Percentiles rank a stretch among this genome's conserved stretches.
Evolutionary conservation across 2,113 vertebrate species (phyloP).

Genomic region (Vulpes lagopus): DNA sequence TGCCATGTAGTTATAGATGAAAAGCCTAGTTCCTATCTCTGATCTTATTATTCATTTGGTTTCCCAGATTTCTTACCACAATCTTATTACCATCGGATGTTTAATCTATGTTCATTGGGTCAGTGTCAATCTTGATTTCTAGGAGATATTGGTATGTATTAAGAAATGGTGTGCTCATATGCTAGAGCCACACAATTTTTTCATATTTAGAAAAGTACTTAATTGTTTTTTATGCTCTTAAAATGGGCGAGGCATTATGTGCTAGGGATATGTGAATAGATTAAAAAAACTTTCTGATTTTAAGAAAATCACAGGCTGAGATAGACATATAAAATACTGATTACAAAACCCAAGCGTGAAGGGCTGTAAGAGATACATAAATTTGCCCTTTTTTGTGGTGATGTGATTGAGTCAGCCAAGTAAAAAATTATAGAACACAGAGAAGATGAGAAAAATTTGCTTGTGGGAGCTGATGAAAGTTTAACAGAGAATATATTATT

Average conservation of each 20-base stretch:
- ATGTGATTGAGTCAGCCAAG: neutral
- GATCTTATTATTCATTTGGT: neutral
- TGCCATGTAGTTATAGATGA: neutral
- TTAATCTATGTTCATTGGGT: neutral
- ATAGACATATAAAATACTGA: neutral
- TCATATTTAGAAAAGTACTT: neutral
- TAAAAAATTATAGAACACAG: neutral
- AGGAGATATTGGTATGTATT: neutral
- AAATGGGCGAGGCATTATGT: neutral
- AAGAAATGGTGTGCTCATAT: neutral
- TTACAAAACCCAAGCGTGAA: neutral
- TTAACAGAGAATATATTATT: neutral
- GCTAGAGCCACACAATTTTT: neutral
- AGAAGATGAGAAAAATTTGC: neutral
- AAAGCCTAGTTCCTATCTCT: neutral
- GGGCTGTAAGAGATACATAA: neutral
- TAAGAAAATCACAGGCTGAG: neutral
- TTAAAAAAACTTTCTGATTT: neutral
- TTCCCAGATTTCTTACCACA: neutral
- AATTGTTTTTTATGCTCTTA: neutral
- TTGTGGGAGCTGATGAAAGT: neutral
- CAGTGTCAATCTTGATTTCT: neutral
- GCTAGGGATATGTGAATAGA: neutral
- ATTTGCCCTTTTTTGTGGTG: neutral
- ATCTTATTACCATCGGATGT: constrained; percentile 4